Evolutionary conservation across 2,888 invertebrate species (phyloP), one percentile per base, ranked within the genome.

Genomic region (Dendrolimus houi): DNA sequence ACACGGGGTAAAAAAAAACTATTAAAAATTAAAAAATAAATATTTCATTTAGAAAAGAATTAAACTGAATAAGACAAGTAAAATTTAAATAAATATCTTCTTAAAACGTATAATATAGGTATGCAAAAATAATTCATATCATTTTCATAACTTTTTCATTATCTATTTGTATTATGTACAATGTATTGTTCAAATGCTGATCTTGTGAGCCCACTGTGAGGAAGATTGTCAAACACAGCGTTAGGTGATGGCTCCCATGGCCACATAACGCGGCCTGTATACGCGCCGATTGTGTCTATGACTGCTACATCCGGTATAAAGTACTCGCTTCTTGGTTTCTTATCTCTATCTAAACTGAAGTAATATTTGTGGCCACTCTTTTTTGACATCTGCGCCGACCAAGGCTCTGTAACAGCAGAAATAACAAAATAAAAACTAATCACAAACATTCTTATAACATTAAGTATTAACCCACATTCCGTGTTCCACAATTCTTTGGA

Each of bases 321-420:
- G 62, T 81, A 87, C 55, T 81, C 81, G 60, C 87, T 87, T n/a
- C 65, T 68, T 14, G 73, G 71, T 63, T 81, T 77, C 41, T 79
- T 75, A 60, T 81, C 79, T 58, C 74, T 74, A 8, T 73, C 79
- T 42, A 77, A 69, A 52, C 75, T 74, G 60, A 74, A 85, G 60
- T 85, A 90, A 67, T 87, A 90, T 64, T 88, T 87, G 56, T 65
- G 63, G 12, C 81, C 80, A 55, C 74, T 79, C 41, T 69, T 79
- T 67, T 85, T 87, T 0, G 89, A 90, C 62, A 88, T 85, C 59
- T 81, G 81, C 8, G 87, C 78, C 54, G 80, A 75, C 90, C 90
- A 90, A 17, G 90, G 87, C 59, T 87, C 90, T 90, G 71, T 55
- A 83, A 84, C 57, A 53, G 59, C 56, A 42, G n/a, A 29, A 29